Conservation (phyloP, 2,888 invertebrate species). For the Kuschelorhynchus macadamiae region DNA sequence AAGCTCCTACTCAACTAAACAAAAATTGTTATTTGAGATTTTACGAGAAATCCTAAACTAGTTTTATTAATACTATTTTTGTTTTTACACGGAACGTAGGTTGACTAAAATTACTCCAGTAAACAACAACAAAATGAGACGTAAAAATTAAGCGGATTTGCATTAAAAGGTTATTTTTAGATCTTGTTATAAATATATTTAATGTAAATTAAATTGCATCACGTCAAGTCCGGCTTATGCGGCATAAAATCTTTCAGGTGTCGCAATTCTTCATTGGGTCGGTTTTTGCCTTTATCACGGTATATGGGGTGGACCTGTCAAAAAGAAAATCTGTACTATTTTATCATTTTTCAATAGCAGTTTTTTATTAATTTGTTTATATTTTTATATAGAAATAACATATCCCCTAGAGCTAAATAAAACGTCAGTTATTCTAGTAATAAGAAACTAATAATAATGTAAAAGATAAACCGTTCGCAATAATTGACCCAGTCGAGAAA, state of each 20-base stretch:
- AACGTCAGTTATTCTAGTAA: no score
- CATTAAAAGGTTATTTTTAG: slow-evolving; percentile 25
- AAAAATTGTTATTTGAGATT: no score
- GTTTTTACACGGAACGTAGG: slow-evolving; percentile 1
- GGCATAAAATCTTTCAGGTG: background rate
- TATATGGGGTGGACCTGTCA: no score
- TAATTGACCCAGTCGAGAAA: no score
- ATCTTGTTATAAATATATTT: background rate
- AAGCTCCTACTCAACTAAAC: no score
- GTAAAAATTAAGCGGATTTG: slow-evolving; percentile 20
- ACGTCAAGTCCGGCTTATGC: background rate
- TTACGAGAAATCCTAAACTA: slow-evolving; percentile 1
- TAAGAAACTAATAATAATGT: no score
- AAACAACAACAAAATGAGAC: slow-evolving; percentile 29
- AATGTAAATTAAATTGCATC: background rate
- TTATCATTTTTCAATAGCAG: no score
- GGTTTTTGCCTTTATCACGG: background rate
- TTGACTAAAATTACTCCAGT: slow-evolving; percentile 12
- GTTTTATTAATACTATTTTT: slow-evolving; percentile 1
- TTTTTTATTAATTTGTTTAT: no score
- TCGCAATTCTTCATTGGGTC: background rate
- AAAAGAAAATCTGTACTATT: no score
- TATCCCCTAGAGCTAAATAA: no score
- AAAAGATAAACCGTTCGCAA: no score
- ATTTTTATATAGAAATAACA: no score